These are phyloP conservation scores for Sebastiscus tertius DNA, from an alignment of 2,797 vertebrate species.

Conservation along the genomic window DNA sequence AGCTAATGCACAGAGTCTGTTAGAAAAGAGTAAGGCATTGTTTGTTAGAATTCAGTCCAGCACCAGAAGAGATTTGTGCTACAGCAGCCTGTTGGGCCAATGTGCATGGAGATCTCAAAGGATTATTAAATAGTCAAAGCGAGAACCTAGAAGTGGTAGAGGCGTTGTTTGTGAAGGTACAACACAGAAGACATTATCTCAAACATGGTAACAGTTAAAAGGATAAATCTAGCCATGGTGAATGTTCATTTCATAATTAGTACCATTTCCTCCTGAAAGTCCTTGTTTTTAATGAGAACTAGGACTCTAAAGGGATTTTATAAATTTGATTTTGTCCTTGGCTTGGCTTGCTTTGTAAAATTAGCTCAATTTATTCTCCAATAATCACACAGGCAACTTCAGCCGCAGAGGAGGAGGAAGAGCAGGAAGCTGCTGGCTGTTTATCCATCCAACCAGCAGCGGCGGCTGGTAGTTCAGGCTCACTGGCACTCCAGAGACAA, in stretches of 20 bases:
- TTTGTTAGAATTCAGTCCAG: conserved; percentile 88
- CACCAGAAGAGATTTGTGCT: conserved; percentile 82
- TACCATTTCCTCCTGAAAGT: background rate
- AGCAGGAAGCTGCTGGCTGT: conserved; percentile 43
- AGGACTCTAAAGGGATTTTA: background rate
- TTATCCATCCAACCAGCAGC: conserved; percentile 33
- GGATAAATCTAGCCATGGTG: conserved; percentile 22
- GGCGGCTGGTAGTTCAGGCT: background rate
- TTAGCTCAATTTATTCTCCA: conserved; percentile 22
- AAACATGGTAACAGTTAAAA: background rate
- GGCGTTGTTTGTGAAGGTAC: background rate
- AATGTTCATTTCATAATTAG: conserved; percentile 3
- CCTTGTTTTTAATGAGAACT: background rate
- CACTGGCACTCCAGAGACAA: conserved; percentile 8
- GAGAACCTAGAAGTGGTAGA: background rate
- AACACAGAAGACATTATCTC: background rate
- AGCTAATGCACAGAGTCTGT: conserved; percentile 71
- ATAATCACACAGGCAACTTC: conserved; percentile 7
- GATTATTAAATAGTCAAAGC: conserved; percentile 12
- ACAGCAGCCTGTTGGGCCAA: conserved; percentile 64
- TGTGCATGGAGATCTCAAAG: conserved; percentile 33
- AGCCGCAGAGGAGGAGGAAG: conserved; percentile 14
- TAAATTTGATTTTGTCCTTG: background rate
- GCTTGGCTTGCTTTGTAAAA: background rate
- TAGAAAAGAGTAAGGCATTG: conserved; percentile 92